Evolutionary conservation across 2,888 invertebrate genomes (phyloP).

Genomic region (Drosophila mayaguana): DNA sequence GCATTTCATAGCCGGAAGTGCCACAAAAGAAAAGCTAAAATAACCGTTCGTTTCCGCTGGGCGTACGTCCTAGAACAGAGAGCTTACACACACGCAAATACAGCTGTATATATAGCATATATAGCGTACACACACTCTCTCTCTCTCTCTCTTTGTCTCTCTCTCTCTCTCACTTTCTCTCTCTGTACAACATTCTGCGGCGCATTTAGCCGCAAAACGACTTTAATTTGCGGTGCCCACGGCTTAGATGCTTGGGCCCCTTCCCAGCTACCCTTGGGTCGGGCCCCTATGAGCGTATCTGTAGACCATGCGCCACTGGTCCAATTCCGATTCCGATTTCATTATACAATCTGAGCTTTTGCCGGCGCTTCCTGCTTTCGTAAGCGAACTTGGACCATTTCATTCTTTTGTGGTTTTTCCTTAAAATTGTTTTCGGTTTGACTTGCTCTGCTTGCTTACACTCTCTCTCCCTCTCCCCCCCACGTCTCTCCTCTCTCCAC

Average conservation of each 20-base stretch:
- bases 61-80: slow-evolving; percentile 42
- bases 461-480: too few relatives aligned
- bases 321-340: slow-evolving; percentile 63
- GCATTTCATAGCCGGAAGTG: slow-evolving; percentile 71
- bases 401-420: slow-evolving; percentile 57
- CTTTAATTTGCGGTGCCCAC: slow-evolving; percentile 74
- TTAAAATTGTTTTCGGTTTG: slow-evolving; percentile 69
- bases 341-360: slow-evolving; percentile 66
- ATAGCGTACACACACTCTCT: neutral
- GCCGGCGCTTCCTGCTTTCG: slow-evolving; percentile 50
- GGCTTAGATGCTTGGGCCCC: slow-evolving; percentile 26
- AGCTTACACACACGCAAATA: slow-evolving; percentile 15
- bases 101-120: neutral
- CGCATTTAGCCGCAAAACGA: slow-evolving; percentile 70
- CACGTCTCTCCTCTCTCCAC: neutral
- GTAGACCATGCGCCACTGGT: slow-evolving; percentile 45
- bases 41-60: slow-evolving; percentile 70
- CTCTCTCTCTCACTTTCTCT: too few relatives aligned
- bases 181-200: slow-evolving; percentile 19
- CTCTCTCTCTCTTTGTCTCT: too few relatives aligned
- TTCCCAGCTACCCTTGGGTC: neutral
- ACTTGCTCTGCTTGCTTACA: slow-evolving; percentile 8
- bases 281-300: slow-evolving; percentile 13
- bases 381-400: slow-evolving; percentile 53
- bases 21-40: slow-evolving; percentile 60